These are phyloP conservation scores for Sarcophaga carnaria DNA, from an alignment of 2,888 invertebrate genomes.

Conservation along the genomic window DNA sequence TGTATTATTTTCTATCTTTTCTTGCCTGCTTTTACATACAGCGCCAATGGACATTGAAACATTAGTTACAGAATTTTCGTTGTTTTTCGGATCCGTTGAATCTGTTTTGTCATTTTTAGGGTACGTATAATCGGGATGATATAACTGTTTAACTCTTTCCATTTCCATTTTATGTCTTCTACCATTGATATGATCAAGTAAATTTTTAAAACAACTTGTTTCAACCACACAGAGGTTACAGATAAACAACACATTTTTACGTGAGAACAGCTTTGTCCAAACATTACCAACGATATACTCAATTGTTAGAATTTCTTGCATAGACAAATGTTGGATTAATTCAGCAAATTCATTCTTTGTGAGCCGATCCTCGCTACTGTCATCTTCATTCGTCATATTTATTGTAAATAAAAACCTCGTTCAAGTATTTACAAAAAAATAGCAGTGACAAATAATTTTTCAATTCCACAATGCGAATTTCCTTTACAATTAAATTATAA, in stretches of 20 bases:
- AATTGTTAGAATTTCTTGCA: constrained; percentile 73
- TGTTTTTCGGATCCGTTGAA: background rate
- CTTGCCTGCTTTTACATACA: background rate
- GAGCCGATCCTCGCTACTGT: constrained; percentile 63
- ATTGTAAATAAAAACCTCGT: background rate
- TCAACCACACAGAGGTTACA: constrained; percentile 75
- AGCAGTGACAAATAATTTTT: background rate
- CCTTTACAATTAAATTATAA: background rate
- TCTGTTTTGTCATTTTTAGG: constrained; percentile 59
- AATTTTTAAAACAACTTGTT: constrained; percentile 74
- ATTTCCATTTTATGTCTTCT: constrained; percentile 76
- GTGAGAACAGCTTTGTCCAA: constrained; percentile 72
- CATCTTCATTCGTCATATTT: constrained; percentile 63
- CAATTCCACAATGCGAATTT: constrained; percentile 19
- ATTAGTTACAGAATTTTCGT: background rate
- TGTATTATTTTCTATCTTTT: background rate
- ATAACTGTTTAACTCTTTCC: constrained; percentile 71
- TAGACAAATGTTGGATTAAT: constrained; percentile 70
- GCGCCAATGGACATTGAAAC: background rate
- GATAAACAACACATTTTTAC: constrained; percentile 63
- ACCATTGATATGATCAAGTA: constrained; percentile 75
- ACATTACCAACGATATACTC: constrained; percentile 71
- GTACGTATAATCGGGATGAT: constrained; percentile 71
- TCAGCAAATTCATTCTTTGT: constrained; percentile 70
- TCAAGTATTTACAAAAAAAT: background rate